phyloP scores from a whole-genome alignment of 2,113 vertebrate genomes.

The Rhipidura dahli region DNA sequence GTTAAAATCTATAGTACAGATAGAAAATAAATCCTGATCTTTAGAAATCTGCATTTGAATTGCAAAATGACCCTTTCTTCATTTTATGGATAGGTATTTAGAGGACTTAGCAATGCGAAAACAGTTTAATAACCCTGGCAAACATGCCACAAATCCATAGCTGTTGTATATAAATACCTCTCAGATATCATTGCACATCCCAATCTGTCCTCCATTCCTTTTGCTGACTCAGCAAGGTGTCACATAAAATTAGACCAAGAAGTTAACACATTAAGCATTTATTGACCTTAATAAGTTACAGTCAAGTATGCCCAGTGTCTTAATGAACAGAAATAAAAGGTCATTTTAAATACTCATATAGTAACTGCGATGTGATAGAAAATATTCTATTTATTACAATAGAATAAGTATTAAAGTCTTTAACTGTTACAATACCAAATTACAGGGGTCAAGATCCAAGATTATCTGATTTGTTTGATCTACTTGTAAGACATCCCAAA shows the following conservation, averaged over 20 bases:
- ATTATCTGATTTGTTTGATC: not conserved
- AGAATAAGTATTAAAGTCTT: not conserved
- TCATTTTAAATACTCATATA: not conserved
- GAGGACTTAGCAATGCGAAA: not conserved
- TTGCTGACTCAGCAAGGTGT: conserved; percentile 22
- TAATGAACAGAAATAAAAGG: conserved; percentile 13
- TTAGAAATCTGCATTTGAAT: not conserved
- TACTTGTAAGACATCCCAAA: not conserved
- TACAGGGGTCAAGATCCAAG: not conserved
- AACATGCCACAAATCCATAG: not conserved
- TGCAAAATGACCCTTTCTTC: not conserved
- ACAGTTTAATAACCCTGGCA: not conserved
- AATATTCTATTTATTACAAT: not conserved
- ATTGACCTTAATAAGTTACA: conserved; percentile 37
- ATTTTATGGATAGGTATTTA: not conserved
- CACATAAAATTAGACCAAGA: conserved; percentile 25
- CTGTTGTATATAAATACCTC: conserved; percentile 8
- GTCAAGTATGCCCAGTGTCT: not conserved
- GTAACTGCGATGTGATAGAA: not conserved
- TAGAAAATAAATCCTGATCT: not conserved
- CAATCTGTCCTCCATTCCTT: not conserved
- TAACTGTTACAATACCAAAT: not conserved
- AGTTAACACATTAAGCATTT: conserved; percentile 31
- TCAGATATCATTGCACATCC: not conserved
- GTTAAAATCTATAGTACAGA: not conserved